Percentiles rank a stretch among this genome's conserved stretches.
Conservation (phyloP, 2,113 vertebrate genomes). For the Cephalophus harveyi region DNA sequence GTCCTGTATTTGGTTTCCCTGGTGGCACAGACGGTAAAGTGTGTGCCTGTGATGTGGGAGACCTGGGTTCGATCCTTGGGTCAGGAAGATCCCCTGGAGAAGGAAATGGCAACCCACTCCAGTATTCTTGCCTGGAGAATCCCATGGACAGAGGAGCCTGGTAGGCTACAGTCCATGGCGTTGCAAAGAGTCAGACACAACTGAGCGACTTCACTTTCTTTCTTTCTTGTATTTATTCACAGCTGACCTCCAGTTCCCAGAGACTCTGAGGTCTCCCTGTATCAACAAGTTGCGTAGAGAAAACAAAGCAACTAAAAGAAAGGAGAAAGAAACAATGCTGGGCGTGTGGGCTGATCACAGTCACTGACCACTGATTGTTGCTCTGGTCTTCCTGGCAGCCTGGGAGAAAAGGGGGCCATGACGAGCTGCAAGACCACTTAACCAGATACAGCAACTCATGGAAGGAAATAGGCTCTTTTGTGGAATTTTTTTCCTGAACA, state of each 20-base stretch:
- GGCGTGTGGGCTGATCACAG: fast-evolving
- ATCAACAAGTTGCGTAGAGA: neutral
- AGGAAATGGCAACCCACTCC: neutral
- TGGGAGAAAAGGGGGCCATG: fast-evolving
- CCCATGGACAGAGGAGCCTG: neutral
- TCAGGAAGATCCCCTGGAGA: neutral
- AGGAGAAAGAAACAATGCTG: neutral
- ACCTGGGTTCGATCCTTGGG: neutral
- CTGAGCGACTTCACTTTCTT: neutral
- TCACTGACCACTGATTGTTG: neutral
- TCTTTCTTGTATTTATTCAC: neutral
- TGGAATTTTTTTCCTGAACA: neutral
- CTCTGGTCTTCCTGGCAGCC: neutral
- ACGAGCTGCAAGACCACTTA: no score
- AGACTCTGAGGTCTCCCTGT: neutral
- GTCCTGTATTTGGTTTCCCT: neutral
- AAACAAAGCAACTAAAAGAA: neutral
- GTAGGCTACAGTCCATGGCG: neutral
- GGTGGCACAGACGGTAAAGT: neutral
- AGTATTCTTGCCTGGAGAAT: neutral
- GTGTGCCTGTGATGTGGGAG: neutral
- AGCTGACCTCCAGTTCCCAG: neutral
- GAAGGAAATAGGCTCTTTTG: neutral
- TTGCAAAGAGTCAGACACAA: neutral
- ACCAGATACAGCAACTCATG: neutral